These are phyloP conservation scores for Hetaerina americana DNA, from an alignment of 1,140 invertebrate genomes.

Conservation along the genomic window DNA sequence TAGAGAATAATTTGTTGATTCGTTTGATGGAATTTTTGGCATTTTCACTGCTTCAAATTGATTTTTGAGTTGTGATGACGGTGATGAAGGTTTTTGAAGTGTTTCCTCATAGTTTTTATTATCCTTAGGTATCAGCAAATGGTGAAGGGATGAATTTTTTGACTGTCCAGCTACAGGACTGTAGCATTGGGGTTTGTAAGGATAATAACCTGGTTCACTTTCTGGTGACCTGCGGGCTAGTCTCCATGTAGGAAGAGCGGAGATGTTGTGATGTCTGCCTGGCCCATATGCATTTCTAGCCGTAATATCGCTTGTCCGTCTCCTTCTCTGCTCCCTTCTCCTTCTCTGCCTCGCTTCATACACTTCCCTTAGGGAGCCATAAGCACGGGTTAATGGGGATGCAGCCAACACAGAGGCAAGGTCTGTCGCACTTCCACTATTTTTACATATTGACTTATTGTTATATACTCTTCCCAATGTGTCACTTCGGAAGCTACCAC, in stretches of 20 bases:
- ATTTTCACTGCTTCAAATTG: not conserved
- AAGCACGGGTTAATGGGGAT: conserved; percentile 30
- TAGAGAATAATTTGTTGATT: not conserved
- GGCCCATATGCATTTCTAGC: not conserved
- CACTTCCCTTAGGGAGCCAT: conserved; percentile 55
- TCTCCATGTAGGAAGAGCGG: not conserved
- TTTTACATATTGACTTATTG: not conserved
- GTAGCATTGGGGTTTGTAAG: not conserved
- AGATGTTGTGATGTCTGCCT: not conserved
- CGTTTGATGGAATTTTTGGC: not conserved
- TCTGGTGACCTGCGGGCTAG: not conserved
- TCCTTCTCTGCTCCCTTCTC: not conserved
- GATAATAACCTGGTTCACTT: not conserved
- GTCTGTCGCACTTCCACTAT: not conserved
- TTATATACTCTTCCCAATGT: conserved; percentile 7
- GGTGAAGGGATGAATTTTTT: not conserved
- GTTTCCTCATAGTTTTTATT: not conserved
- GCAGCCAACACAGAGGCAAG: conserved; percentile 4
- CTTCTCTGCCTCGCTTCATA: conserved; percentile 38
- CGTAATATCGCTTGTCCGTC: not conserved
- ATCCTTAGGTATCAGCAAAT: not conserved
- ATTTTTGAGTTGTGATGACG: not conserved
- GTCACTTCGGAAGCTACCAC: conserved; percentile 46
- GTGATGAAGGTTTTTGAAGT: no score
- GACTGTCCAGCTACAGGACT: not conserved